phyloP scores from a whole-genome alignment of 2,113 vertebrate genomes.

The Ophthalmolycus amberensis region DNA sequence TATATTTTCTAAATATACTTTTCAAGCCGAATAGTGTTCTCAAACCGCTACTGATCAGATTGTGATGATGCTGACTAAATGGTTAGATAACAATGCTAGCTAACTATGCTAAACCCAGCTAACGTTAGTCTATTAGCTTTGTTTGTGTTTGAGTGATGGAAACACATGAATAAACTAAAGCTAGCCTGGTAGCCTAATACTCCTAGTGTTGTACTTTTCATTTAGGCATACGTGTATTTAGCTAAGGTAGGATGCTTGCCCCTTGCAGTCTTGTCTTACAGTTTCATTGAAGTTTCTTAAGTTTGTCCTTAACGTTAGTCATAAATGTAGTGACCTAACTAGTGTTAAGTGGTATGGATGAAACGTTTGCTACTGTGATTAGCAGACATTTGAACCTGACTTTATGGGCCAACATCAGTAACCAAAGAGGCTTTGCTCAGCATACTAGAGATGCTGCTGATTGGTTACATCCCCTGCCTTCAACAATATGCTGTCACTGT shows the following conservation, averaged over 20 bases:
- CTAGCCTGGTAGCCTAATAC: not conserved
- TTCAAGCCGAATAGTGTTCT: accelerated
- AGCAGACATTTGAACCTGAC: not conserved
- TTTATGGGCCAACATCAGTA: not conserved
- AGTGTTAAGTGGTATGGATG: not conserved
- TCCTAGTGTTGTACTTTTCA: not conserved
- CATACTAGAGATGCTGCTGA: not conserved
- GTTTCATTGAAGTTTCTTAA: not conserved
- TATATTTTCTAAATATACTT: not conserved
- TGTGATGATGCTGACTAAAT: not conserved
- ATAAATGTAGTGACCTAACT: not conserved
- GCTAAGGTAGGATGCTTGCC: not conserved
- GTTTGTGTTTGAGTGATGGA: not conserved
- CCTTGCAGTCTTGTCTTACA: not conserved
- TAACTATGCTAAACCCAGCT: conserved; percentile 51
- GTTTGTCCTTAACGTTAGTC: not conserved
- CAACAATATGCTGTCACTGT: not conserved
- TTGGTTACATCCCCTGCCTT: not conserved
- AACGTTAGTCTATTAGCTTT: conserved; percentile 48
- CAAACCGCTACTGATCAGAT: not conserved
- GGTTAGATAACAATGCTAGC: conserved; percentile 36
- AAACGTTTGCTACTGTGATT: not conserved
- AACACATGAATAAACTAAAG: not conserved
- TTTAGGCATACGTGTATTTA: not conserved
- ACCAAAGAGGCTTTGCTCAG: not conserved